Base-by-base conservation (phyloP, 2,888 invertebrate species). In the Cheilosia soror region DNA sequence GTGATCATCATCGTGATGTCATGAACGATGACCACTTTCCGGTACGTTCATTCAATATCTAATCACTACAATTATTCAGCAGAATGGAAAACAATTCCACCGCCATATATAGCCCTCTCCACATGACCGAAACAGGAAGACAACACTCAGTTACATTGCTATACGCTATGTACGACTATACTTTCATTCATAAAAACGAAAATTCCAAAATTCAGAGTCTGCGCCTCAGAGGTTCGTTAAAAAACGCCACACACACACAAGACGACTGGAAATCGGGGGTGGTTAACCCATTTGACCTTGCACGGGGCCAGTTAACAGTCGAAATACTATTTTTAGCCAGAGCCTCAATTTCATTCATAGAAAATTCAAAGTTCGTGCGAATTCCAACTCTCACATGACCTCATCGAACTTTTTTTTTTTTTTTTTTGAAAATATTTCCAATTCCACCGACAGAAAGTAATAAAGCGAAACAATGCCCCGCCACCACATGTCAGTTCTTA, bases 211-310 rank as follows among this genome's bases (percentile, higher is more conserved):
- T 65, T 40, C 40, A 13, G 58, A 65, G 75, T 81, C 75, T 79
- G 72, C 68, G 68, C 73, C 33, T 33, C 15, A 11, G 53, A 13
- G 37, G 4, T 40, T 42, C 20, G 20, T 20, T 11, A 53, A 27
- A 29, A 29, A 40, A 15, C 13, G n/a, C 49, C 4, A 0, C 37
- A n/a, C 49, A 37, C 20, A 69, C 31, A 57, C 7, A 71, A 9
- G 25, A 31, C 42, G 2, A 40, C 40, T 51, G 51, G 60, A 40
- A 60, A 42, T 60, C 37, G 62, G 62, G 72, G 72, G 72, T 73
- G 65, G 72, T 80, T 73, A 80, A 75, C 80, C 73, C 68, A 51
- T 68, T 80, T 80, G 80, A 75, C 80, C 73, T 80, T 80, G 80
- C 25, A 27, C 33, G 58, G 29, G 65, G 53, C 68, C 25, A 44